Conservation (phyloP, 2,888 invertebrate species). For the Xestia ashworthii region DNA sequence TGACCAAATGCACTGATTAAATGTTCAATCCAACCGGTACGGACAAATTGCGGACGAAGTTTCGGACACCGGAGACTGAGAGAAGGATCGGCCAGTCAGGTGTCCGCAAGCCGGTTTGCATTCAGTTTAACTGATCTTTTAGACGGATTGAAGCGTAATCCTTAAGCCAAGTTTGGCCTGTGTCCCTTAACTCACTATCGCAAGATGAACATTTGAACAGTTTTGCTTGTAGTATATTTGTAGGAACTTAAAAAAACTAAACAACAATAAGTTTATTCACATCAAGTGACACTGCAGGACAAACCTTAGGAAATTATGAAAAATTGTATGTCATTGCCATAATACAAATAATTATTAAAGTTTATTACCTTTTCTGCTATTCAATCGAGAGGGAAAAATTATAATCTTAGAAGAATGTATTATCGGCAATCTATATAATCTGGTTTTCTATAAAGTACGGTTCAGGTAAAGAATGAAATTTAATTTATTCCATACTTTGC, state of each 20-base stretch:
- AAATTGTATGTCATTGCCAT: not conserved
- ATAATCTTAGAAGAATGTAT: not conserved
- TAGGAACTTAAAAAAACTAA: constrained; percentile 21
- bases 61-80: not conserved
- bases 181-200: not conserved
- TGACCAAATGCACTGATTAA: not conserved
- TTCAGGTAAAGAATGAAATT: not conserved
- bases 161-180: not conserved
- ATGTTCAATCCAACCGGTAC: constrained; percentile 3
- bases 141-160: not conserved
- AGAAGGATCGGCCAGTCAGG: not conserved
- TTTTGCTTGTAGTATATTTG: constrained; percentile 32
- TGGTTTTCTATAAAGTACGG: too few relatives aligned
- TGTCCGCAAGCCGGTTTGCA: not conserved
- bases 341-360: not conserved
- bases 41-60: not conserved
- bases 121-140: not conserved
- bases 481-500: not conserved
- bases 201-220: not conserved
- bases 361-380: not conserved
- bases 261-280: not conserved
- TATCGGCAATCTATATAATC: not conserved
- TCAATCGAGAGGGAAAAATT: not conserved
- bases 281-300: constrained; percentile 13
- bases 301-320: constrained; percentile 22